Percentiles rank a stretch among this genome's conserved stretches.
These are phyloP conservation scores for Mastacembelus armatus DNA, from an alignment of 2,797 vertebrate species.

Conservation along the genomic window DNA sequence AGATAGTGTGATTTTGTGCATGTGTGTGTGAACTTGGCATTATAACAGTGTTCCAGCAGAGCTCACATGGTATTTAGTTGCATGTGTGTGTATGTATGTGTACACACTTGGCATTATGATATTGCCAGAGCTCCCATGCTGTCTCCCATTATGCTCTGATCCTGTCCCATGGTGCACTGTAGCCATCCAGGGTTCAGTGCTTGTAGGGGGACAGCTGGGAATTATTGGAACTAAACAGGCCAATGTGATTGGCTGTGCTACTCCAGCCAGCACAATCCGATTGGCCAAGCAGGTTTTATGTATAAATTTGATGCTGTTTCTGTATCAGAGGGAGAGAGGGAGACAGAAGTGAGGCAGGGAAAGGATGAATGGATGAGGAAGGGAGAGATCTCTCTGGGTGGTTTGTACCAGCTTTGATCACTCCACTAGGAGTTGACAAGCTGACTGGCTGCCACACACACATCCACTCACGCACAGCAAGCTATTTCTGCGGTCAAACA, in stretches of 20 bases:
- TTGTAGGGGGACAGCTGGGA: constrained; percentile 66
- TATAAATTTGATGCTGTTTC: constrained; percentile 58
- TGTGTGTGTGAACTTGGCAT: constrained; percentile 62
- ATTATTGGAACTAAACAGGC: constrained; percentile 67
- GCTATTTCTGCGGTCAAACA: constrained; percentile 62
- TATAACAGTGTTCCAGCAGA: constrained; percentile 33
- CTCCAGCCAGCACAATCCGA: constrained; percentile 26
- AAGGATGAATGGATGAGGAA: constrained; percentile 63
- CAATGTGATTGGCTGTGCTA: constrained; percentile 60
- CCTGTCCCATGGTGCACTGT: constrained; percentile 74
- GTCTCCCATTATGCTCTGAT: constrained; percentile 76
- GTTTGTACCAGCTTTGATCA: constrained; percentile 80
- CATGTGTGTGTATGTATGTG: constrained; percentile 32
- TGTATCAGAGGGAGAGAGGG: constrained; percentile 42
- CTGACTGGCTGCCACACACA: constrained; percentile 59
- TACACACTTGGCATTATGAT: constrained; percentile 57
- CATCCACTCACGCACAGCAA: constrained; percentile 24
- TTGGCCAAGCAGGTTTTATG: constrained; percentile 57
- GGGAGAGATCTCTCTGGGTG: constrained; percentile 77
- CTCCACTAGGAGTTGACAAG: constrained; percentile 75
- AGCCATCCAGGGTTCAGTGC: constrained; percentile 67
- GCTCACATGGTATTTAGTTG: constrained; percentile 45
- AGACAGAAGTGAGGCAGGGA: constrained; percentile 10
- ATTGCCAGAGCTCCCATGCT: constrained; percentile 71
- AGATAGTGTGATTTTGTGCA: constrained; percentile 43